Conservation (phyloP, 2,888 invertebrate genomes). For the Drosophila anomelani region DNA sequence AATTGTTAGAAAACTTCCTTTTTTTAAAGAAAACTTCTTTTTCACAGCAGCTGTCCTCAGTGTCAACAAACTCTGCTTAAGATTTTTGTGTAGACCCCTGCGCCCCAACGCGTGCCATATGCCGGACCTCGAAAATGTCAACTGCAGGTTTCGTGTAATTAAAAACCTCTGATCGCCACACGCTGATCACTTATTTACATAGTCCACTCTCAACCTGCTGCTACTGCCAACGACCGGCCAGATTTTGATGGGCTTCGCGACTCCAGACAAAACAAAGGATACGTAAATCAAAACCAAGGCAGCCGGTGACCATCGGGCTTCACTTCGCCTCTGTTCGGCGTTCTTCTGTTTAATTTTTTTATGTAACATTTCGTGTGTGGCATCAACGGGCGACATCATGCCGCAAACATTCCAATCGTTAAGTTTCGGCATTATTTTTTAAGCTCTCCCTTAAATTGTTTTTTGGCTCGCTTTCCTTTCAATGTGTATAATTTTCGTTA, state of each 20-base stretch:
- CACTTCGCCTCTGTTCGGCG: constrained; percentile 28
- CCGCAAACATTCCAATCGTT: constrained; percentile 55
- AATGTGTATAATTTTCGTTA: constrained; percentile 41
- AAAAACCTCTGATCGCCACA: constrained; percentile 59
- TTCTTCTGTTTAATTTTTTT: constrained; percentile 23
- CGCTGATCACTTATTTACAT: constrained; percentile 67
- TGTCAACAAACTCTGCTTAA: constrained; percentile 10
- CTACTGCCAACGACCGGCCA: constrained; percentile 45
- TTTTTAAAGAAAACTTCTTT: neutral
- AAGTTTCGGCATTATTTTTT: constrained; percentile 52
- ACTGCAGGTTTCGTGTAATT: constrained; percentile 61
- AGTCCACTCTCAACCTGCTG: constrained; percentile 61
- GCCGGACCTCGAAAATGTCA: constrained; percentile 34
- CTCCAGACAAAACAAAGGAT: constrained; percentile 50
- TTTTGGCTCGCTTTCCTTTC: constrained; percentile 20
- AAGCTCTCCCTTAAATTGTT: constrained; percentile 30
- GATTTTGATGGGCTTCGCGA: constrained; percentile 83
- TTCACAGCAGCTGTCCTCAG: neutral
- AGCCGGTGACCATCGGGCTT: constrained; percentile 66
- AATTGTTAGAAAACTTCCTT: neutral
- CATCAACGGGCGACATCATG: constrained; percentile 48
- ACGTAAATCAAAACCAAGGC: constrained; percentile 33
- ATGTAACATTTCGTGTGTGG: constrained; percentile 58
- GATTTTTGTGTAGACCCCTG: constrained; percentile 5
- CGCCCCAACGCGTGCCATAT: constrained; percentile 74